Conservation (phyloP, 1,140 invertebrate genomes). For the Pseudomyrmex flavicornis region DNA sequence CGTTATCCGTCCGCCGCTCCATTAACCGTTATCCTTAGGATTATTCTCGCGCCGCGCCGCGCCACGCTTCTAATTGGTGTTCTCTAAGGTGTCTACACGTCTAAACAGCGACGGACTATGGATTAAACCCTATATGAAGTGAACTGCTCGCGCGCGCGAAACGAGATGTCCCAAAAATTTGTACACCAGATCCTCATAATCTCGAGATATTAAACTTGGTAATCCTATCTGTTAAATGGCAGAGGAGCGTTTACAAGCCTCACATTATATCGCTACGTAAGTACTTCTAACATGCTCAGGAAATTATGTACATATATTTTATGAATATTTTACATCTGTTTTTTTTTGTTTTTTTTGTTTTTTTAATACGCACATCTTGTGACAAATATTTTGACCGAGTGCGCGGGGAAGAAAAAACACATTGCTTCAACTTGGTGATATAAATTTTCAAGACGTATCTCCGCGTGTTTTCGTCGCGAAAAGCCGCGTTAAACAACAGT, state of each 20-base stretch:
- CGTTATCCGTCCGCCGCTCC: conserved; percentile 36
- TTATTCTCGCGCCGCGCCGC: conserved; percentile 39
- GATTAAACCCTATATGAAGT: neutral
- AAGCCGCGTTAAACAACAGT: neutral
- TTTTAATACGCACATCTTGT: too few relatives aligned
- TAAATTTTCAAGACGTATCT: neutral
- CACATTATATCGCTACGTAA: neutral
- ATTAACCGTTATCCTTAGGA: conserved; percentile 57
- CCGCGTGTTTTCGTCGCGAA: neutral
- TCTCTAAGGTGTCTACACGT: conserved; percentile 25
- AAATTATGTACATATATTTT: neutral
- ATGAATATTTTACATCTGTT: too few relatives aligned
- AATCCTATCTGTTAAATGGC: conserved; percentile 10
- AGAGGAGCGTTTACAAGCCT: neutral
- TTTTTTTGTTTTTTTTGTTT: too few relatives aligned
- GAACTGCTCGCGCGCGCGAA: neutral
- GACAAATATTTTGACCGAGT: too few relatives aligned
- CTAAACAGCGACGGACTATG: conserved; percentile 1
- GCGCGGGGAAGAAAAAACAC: too few relatives aligned
- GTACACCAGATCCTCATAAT: neutral
- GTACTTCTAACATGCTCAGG: neutral
- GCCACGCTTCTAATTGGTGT: conserved; percentile 41
- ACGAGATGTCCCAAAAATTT: conserved; percentile 7
- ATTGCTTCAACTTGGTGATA: neutral
- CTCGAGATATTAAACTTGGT: neutral